These are phyloP conservation scores for Otus sunia DNA, from an alignment of 2,113 vertebrate species.

Conservation along the genomic window DNA sequence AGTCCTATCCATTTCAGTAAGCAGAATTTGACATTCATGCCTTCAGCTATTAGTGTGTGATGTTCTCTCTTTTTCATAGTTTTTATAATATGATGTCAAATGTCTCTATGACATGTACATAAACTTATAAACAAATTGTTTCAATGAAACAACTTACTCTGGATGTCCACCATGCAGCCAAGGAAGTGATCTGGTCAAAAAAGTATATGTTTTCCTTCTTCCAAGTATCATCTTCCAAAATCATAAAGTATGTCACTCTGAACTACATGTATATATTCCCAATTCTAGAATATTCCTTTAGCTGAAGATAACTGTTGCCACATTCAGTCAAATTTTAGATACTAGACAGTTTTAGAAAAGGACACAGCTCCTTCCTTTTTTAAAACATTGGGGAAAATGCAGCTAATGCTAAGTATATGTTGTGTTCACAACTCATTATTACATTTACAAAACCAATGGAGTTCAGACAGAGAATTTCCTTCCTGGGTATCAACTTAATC, in stretches of 20 bases:
- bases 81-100: background rate
- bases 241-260: background rate
- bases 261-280: background rate
- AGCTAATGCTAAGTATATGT: background rate
- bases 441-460: background rate
- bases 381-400: background rate
- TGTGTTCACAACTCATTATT: background rate
- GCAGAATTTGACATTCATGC: background rate
- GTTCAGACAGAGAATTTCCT: background rate
- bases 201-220: background rate
- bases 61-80: background rate
- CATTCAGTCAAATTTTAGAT: background rate
- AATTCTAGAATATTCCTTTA: background rate
- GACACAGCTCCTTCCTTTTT: background rate
- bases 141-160: background rate
- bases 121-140: background rate
- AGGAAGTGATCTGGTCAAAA: background rate
- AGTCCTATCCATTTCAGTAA: background rate
- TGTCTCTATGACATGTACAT: background rate
- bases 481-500: background rate
- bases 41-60: background rate
- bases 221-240: background rate
- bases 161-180: background rate
- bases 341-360: background rate
- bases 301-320: background rate